Evolutionary conservation across 2,888 invertebrate species (phyloP), one percentile per base, ranked within the genome.

Genomic region (Metallyticus violacea): DNA sequence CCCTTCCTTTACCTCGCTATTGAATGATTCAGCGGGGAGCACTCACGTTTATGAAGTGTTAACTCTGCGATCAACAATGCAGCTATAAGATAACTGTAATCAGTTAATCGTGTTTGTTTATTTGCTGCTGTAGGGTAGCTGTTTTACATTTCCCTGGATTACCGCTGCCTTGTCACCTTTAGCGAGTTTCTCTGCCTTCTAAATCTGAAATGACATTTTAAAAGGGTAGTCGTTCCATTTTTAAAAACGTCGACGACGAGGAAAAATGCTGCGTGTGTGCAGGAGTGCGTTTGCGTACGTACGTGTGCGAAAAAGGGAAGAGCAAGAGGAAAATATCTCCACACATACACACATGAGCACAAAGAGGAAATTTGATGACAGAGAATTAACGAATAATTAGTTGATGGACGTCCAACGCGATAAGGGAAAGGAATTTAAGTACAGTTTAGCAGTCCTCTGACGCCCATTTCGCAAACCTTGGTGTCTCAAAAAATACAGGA

Each of bases 201-300:
- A 88, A 88, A 88, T 88, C 83, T 87, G 87, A 88, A 88, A 87
- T 88, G 88, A 88, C 88, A 88, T 88, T 87, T 88, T 88, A 88
- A 87, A 87, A 88, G 87, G 87, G 85, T 88, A 85, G 86, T 85
- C 86, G 86, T 86, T 84, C 85, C 86, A 86, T 87, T 85, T 88
- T 87, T 83, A 77, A 85, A 87, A 87, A 86, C 84, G 85, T 26
- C 87, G 87, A 87, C 87, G 85, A 77, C 40, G 40, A 62, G 40
- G 40, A 62, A 62, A 62, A 62, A 62, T 62, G 40, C 40, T 22
- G 40, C 22, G 15, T 62, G 22, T 22, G 40, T 62, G 40, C 40
- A 62, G 40, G 40, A 62, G 40, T 62, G 40, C 40, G 40, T 62
- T 62, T 62, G 22, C 4, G 83, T 29, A 77, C 77, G 29, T 62